These are phyloP conservation scores for Drosophila robusta DNA, from an alignment of 2,888 invertebrate genomes.

Conservation along the genomic window DNA sequence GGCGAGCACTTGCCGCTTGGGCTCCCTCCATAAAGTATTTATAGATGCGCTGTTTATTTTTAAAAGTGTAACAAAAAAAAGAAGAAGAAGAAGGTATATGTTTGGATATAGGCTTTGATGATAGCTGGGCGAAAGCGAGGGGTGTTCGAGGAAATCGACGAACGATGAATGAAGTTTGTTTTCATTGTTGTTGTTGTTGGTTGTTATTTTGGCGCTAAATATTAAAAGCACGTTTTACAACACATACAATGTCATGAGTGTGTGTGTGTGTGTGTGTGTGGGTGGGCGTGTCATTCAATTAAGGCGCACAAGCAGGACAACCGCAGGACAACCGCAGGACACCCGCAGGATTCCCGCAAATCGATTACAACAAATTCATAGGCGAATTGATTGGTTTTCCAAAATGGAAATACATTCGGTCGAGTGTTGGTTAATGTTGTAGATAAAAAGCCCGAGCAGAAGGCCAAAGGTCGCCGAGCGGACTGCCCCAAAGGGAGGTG, in stretches of 20 bases:
- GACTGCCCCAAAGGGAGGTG: no score
- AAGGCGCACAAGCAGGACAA: conserved; percentile 6
- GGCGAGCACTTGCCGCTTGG: conserved; percentile 8
- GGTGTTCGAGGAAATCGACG: neutral
- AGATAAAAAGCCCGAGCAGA: conserved; percentile 10
- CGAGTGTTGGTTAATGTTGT: conserved; percentile 28
- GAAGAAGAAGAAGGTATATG: neutral
- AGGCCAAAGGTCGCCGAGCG: no score
- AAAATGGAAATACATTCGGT: conserved; percentile 25
- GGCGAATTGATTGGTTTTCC: conserved; percentile 63
- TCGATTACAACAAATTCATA: conserved; percentile 59
- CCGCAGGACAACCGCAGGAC: neutral
- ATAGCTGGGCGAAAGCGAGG: neutral
- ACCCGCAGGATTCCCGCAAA: conserved; percentile 14
- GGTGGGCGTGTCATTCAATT: conserved; percentile 56
- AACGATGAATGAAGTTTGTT: conserved; percentile 62
- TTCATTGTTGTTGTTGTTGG: neutral
- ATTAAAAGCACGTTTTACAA: conserved; percentile 63
- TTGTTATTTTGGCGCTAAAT: conserved; percentile 53
- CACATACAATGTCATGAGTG: conserved; percentile 15
- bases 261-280: conserved; percentile 27
- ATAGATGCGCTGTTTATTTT: conserved; percentile 45
- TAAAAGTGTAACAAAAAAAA: conserved; percentile 11
- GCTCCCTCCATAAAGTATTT: conserved; percentile 31
- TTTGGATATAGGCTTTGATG: conserved; percentile 38